phyloP scores from a whole-genome alignment of 2,888 invertebrate genomes.

The Flexamia atlantica region DNA sequence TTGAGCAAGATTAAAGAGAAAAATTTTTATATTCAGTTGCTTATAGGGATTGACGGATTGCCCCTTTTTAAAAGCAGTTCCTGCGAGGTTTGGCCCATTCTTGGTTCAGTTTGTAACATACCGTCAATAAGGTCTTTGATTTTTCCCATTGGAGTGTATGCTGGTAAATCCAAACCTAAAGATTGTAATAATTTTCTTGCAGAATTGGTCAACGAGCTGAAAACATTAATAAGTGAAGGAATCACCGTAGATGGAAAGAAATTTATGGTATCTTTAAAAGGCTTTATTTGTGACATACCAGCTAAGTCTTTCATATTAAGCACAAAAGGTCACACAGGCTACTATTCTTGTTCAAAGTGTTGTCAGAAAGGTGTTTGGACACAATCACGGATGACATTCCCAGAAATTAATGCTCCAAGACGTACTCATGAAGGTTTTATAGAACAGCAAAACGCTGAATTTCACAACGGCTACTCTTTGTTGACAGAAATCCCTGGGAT shows the following conservation, averaged over 20 bases:
- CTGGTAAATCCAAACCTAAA: conserved; percentile 31
- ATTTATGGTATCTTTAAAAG: conserved; percentile 21
- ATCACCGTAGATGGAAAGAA: not conserved
- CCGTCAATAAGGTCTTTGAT: not conserved
- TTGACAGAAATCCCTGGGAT: conserved; percentile 61
- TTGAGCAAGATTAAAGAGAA: not conserved
- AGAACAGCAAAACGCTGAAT: conserved; percentile 45
- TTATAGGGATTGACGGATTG: conserved; percentile 57
- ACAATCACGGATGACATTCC: not conserved
- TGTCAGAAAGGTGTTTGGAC: conserved; percentile 47
- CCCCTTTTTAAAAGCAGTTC: conserved; percentile 55
- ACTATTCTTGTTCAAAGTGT: conserved; percentile 63
- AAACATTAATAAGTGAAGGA: not conserved
- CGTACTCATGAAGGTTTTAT: conserved; percentile 64
- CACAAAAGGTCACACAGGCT: conserved; percentile 63
- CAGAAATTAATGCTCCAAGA: not conserved
- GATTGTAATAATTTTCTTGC: not conserved
- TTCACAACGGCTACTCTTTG: conserved; percentile 55
- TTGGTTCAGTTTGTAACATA: not conserved
- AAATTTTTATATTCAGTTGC: not conserved
- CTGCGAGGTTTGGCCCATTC: conserved; percentile 6
- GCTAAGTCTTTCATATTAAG: conserved; percentile 64
- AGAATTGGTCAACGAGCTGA: not conserved
- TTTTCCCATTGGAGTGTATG: conserved; percentile 30
- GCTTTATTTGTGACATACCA: conserved; percentile 63